Percentiles rank a stretch among this genome's conserved stretches.
phyloP scores from a whole-genome alignment of 2,888 invertebrate genomes.

The Polymixis flavicincta region DNA sequence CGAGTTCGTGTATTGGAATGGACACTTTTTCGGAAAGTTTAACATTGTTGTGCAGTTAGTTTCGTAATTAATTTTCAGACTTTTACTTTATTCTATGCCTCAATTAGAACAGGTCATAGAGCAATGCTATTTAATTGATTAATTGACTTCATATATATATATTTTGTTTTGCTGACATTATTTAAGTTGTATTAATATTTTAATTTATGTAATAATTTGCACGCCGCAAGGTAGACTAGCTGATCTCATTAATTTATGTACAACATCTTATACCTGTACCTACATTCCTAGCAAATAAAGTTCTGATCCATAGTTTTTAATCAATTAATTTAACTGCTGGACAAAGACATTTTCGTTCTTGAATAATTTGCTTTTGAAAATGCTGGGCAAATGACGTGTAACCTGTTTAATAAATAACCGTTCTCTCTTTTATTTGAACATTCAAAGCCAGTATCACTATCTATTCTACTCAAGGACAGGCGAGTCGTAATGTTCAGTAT shows the following conservation, averaged over 20 bases:
- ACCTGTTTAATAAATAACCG: not conserved
- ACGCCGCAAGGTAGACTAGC: no score
- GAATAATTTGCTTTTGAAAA: not conserved
- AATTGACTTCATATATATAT: no score
- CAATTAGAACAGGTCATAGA: not conserved
- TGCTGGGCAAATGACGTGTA: no score
- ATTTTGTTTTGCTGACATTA: no score
- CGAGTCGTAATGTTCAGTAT: conserved; percentile 20
- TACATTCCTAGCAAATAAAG: no score
- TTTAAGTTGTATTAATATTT: no score
- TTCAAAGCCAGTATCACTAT: conserved; percentile 2
- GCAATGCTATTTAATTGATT: no score
- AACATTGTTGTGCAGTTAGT: conserved; percentile 4
- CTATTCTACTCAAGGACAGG: not conserved
- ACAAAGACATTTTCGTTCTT: not conserved
- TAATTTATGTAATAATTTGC: no score
- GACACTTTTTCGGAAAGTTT: conserved; percentile 31
- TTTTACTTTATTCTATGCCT: not conserved
- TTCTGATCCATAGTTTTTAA: not conserved
- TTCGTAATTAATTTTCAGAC: not conserved
- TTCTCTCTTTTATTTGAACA: not conserved
- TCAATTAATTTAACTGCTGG: not conserved
- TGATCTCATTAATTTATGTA: no score
- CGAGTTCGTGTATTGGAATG: conserved; percentile 12
- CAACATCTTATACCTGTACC: no score